A percentile compares a stretch with the other conserved stretches of the same genome.
Evolutionary conservation across 1,140 invertebrate species (phyloP).

Genomic region (Batillaria attramentaria): DNA sequence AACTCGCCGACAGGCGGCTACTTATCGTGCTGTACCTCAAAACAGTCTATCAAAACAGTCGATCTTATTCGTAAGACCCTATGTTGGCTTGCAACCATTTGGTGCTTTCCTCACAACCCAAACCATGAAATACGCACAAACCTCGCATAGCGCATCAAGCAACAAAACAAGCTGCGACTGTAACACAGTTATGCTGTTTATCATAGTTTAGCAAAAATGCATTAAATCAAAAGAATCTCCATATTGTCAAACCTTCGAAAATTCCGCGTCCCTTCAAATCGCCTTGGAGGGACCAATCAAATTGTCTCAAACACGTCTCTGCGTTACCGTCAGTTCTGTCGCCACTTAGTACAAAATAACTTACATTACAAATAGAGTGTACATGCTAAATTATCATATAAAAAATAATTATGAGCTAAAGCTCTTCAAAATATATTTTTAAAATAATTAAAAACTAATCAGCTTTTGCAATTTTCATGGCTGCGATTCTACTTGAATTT

Average conservation of each 20-base stretch:
- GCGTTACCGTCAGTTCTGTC: background rate
- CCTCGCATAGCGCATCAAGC: background rate
- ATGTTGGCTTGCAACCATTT: background rate
- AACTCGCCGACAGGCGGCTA: no score
- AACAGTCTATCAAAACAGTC: no score
- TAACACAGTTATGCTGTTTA: background rate
- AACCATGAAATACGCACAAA: background rate
- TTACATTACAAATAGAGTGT: background rate
- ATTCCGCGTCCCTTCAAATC: conserved; percentile 27
- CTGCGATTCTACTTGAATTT: background rate
- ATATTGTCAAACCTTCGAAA: background rate
- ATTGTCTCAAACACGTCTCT: background rate
- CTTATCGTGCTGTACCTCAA: no score
- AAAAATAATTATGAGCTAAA: background rate
- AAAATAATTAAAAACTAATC: background rate
- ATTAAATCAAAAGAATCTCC: background rate
- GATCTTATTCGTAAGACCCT: no score
- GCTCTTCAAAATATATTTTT: background rate
- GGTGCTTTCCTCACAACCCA: background rate
- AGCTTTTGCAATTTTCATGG: background rate
- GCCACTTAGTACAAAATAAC: background rate
- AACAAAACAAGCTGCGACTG: no score
- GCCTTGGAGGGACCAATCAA: conserved; percentile 18
- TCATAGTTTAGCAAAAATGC: background rate
- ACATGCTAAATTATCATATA: background rate